Conservation (phyloP, 2,797 vertebrate genomes). For the Syndactyla subalaris region DNA sequence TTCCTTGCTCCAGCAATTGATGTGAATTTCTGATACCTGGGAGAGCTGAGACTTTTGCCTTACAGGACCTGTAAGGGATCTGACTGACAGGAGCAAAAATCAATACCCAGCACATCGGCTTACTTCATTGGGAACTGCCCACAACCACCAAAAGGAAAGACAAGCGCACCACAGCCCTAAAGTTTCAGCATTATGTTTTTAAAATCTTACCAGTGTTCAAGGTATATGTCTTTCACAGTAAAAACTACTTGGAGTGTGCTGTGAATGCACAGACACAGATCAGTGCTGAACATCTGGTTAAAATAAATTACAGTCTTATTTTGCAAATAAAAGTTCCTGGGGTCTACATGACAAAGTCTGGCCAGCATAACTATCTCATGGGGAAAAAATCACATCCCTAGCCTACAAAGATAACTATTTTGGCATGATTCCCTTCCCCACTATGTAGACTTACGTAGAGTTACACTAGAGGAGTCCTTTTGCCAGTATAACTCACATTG, state of each 20-base stretch:
- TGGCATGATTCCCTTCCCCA: conserved; percentile 48
- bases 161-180: neutral
- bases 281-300: conserved; percentile 59
- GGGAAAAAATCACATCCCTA: conserved; percentile 65
- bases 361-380: conserved; percentile 65
- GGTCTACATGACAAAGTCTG: conserved; percentile 67
- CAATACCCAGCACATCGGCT: neutral
- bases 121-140: neutral
- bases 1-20: neutral
- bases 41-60: neutral
- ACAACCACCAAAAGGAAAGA: neutral
- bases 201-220: neutral
- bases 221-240: conserved; percentile 20
- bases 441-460: neutral
- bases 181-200: neutral
- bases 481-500: neutral
- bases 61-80: neutral
- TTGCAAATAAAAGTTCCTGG: conserved; percentile 64
- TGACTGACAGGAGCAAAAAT: neutral
- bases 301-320: conserved; percentile 65
- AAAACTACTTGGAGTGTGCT: conserved; percentile 25
- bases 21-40: neutral
- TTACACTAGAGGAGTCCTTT: neutral
- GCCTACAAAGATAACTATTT: conserved; percentile 60
- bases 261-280: conserved; percentile 29